phyloP scores from a whole-genome alignment of 2,797 vertebrate genomes.

The Acrossocheilus wenchowensis region DNA sequence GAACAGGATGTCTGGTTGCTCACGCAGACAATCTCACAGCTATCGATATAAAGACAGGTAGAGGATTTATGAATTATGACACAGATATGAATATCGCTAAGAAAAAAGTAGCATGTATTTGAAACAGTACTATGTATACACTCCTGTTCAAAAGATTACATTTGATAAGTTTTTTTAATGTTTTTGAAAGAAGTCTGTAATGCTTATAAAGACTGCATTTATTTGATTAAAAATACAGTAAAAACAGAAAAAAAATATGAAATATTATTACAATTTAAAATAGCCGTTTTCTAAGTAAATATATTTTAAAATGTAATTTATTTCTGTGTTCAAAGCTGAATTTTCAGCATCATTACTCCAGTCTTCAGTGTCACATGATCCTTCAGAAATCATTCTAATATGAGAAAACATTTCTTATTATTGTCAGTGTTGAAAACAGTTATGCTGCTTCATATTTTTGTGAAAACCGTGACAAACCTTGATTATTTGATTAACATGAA shows the following conservation, averaged over 20 bases:
- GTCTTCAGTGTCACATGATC: background rate
- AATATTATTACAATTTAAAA: background rate
- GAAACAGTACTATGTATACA: background rate
- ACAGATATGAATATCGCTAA: background rate
- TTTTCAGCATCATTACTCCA: background rate
- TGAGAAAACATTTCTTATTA: background rate
- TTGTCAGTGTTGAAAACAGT: background rate
- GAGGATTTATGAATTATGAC: background rate
- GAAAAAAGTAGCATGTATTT: background rate
- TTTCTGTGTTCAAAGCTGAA: background rate
- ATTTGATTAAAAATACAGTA: background rate
- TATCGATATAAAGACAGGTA: slow-evolving; percentile 78
- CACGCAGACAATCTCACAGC: slow-evolving; percentile 75
- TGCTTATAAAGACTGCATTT: background rate
- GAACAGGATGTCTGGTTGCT: slow-evolving; percentile 80
- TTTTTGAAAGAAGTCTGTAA: background rate
- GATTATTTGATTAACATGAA: background rate
- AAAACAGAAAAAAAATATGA: background rate
- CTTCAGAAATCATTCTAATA: background rate
- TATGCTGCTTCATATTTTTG: background rate
- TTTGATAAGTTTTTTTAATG: background rate
- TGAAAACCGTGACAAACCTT: background rate
- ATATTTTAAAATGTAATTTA: no score
- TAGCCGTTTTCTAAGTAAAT: background rate
- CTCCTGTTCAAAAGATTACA: background rate